A percentile compares a stretch with the other conserved stretches of the same genome.
These are phyloP conservation scores for Dryoscopus gambensis DNA, from an alignment of 2,113 vertebrate species.

Conservation along the genomic window DNA sequence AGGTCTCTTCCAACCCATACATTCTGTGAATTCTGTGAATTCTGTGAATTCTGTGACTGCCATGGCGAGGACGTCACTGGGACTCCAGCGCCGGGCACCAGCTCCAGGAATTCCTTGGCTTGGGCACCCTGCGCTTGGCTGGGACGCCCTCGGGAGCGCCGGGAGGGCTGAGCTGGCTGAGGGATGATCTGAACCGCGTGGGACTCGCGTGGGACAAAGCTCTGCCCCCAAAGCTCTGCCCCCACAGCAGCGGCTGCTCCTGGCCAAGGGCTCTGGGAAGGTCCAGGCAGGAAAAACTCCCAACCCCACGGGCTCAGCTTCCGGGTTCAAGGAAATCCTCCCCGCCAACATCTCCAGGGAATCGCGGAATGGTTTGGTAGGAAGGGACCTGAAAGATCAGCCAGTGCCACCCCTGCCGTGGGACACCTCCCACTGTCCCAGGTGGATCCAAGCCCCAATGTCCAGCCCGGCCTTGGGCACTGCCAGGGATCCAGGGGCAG, in stretches of 20 bases:
- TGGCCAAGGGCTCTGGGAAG: background rate
- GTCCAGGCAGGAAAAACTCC: background rate
- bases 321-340: background rate
- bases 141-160: background rate
- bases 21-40: no score
- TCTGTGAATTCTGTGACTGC: no score
- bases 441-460: rapidly evolving
- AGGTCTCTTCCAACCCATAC: no score
- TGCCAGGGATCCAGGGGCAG: background rate
- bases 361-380: background rate
- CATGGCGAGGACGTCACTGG: rapidly evolving
- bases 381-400: rapidly evolving
- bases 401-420: rapidly evolving
- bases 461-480: background rate
- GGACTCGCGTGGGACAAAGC: rapidly evolving
- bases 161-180: no score
- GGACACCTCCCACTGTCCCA: background rate
- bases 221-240: background rate
- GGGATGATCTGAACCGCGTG: rapidly evolving
- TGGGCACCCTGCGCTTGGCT: background rate
- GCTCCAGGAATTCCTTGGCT: background rate
- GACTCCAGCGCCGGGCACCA: background rate
- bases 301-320: background rate
- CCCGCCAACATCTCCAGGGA: background rate
- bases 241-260: rapidly evolving